Evolutionary conservation across 2,888 invertebrate genomes (phyloP).

Genomic region (Agrypnus murinus): DNA sequence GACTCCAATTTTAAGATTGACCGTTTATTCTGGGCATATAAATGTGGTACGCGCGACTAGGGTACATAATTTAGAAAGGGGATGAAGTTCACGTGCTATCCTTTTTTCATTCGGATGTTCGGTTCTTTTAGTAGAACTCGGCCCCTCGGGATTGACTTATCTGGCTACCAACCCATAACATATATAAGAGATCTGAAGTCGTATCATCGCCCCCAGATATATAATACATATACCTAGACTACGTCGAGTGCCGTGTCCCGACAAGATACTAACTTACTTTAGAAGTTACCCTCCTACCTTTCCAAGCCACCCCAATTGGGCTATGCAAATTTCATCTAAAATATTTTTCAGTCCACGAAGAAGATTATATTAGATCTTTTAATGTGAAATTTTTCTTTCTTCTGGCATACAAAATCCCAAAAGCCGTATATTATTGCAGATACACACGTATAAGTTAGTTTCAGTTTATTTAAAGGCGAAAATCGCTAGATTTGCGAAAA

Average conservation of each 20-base stretch:
- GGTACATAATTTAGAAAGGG: conserved; percentile 60
- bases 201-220: conserved; percentile 56
- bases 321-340: conserved; percentile 51
- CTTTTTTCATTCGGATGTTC: conserved; percentile 55
- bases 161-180: conserved; percentile 57
- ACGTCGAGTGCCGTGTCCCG: conserved; percentile 49
- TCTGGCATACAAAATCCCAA: conserved; percentile 28
- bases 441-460: conserved; percentile 30
- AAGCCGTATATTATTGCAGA: conserved; percentile 39
- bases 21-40: conserved; percentile 60
- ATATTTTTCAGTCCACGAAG: conserved; percentile 48
- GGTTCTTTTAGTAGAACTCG: conserved; percentile 55
- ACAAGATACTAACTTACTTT: conserved; percentile 52
- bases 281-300: conserved; percentile 49
- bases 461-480: conserved; percentile 32
- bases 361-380: conserved; percentile 50
- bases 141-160: conserved; percentile 58
- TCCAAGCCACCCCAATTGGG: conserved; percentile 49
- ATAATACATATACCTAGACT: conserved; percentile 53
- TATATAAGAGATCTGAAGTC: conserved; percentile 58
- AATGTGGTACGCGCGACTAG: conserved; percentile 59
- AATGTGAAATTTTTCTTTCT: conserved; percentile 44
- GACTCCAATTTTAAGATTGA: conserved; percentile 59
- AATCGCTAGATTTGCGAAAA: conserved; percentile 19
- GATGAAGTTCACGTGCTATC: conserved; percentile 55